Evolutionary conservation across 2,888 invertebrate genomes (phyloP).

Genomic region (Calameuta filiformis): DNA sequence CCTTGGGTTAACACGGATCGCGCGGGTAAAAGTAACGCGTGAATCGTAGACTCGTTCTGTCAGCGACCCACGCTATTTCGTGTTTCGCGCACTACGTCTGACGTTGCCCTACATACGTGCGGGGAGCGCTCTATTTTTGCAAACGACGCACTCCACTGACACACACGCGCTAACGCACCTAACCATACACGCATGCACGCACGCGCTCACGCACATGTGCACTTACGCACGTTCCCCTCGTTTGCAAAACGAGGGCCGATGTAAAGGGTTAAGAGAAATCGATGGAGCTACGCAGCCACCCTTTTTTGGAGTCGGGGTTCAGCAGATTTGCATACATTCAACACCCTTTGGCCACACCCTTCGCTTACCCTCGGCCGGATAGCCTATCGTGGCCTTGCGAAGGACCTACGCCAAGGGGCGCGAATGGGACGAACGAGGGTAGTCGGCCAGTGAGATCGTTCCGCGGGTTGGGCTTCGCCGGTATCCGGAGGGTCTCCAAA

Average conservation of each 20-base stretch:
- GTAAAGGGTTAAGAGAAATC: slow-evolving; percentile 52
- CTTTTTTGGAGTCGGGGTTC: slow-evolving; percentile 25
- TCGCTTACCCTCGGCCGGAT: slow-evolving; percentile 16
- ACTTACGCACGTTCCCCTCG: slow-evolving; percentile 26
- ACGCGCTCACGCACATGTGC: background rate
- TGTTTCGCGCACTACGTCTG: background rate
- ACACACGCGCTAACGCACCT: background rate
- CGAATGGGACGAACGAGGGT: slow-evolving; percentile 2
- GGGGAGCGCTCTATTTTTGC: slow-evolving; percentile 1
- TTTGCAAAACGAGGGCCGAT: slow-evolving; percentile 8
- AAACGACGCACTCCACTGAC: background rate
- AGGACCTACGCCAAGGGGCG: background rate
- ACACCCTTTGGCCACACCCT: slow-evolving; percentile 46
- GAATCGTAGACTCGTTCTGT: background rate
- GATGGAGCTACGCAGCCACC: slow-evolving; percentile 53
- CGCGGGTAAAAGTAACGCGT: background rate
- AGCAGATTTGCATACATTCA: background rate
- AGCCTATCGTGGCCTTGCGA: background rate
- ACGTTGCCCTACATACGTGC: slow-evolving; percentile 5
- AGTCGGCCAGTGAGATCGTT: slow-evolving; percentile 3
- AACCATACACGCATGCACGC: background rate
- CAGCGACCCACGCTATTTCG: background rate
- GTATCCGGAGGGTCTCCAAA: background rate
- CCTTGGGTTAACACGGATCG: background rate
- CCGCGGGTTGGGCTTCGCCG: background rate